phyloP scores from a whole-genome alignment of 2,888 invertebrate genomes.

The Matsumyia berberina region DNA sequence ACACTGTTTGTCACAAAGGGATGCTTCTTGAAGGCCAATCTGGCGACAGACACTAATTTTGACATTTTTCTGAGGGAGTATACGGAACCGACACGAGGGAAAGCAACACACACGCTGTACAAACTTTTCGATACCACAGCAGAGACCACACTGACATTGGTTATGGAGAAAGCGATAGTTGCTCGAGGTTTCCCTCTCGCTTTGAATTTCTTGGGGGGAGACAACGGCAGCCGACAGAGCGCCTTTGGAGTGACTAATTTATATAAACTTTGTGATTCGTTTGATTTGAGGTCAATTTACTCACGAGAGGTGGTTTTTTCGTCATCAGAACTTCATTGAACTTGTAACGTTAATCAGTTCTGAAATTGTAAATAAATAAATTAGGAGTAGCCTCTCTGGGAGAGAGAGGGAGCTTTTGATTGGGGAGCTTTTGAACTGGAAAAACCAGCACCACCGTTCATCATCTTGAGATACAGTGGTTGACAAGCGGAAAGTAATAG shows the following conservation, averaged over 20 bases:
- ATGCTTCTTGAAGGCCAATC: constrained; percentile 83
- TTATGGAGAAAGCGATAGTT: constrained; percentile 34
- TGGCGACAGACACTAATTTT: constrained; percentile 40
- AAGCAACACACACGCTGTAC: constrained; percentile 1
- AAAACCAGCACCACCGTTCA: too few relatives aligned
- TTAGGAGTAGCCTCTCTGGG: neutral
- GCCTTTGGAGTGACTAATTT: constrained; percentile 25
- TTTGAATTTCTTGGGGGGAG: neutral
- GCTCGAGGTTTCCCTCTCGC: neutral
- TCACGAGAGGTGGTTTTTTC: neutral
- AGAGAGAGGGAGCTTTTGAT: constrained; percentile 31
- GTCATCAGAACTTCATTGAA: constrained; percentile 33
- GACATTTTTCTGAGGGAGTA: constrained; percentile 51
- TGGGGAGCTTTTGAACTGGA: constrained; percentile 18
- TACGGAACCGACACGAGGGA: neutral
- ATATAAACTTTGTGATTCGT: neutral
- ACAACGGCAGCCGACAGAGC: neutral
- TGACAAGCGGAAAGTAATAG: neutral
- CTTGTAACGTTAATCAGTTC: constrained; percentile 7
- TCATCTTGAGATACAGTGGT: neutral
- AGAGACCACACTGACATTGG: constrained; percentile 50
- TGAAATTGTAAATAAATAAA: constrained; percentile 4
- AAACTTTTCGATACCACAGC: constrained; percentile 50
- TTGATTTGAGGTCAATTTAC: neutral
- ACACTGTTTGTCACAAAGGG: constrained; percentile 86